Base-by-base conservation (phyloP, 2,888 invertebrate genomes). In the Gandaritis pyraliata region DNA sequence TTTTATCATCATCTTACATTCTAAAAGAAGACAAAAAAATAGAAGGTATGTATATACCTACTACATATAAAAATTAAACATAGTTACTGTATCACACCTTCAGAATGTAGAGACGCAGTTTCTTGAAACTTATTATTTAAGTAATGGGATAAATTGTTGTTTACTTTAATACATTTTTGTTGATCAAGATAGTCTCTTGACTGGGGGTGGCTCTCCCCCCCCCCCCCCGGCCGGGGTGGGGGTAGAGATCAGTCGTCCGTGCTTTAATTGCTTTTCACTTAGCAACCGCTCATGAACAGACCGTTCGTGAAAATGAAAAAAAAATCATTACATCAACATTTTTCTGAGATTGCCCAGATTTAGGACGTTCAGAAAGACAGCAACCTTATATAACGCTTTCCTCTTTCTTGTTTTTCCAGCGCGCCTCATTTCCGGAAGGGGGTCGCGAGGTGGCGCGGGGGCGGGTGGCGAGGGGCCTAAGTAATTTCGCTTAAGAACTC, bases 401-500 rank as follows among this genome's bases (percentile, higher is more conserved):
- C 88, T 90, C 82, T 85, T 85, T 85, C 90, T 90, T 92, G 92
- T 92, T 91, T 89, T 92, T 89, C 88, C 86, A 89, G 85, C 86
- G 90, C 86, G 88, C 88, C 91, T 90, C 90, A 88, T 90, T 90
- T 91, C 90, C 90, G 90, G 90, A 81, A 82, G 88, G 87, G 86
- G 86, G 85, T 76, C 80, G 85, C 80, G 82, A 69, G 82, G 81
- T 73, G 82, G 83, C 79, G 83, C 51, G 58, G 50, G 50, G 46
- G 52, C 85, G 90, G 87, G 90, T 83, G 86, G 87, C 82, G 80
- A 87, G 91, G 90, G 93, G 93, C 91, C 94, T 94, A 94, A 94
- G 94, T 94, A 94, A 94, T 94, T 94, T 93, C 93, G 93, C 93
- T 93, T 93, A 93, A 94, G 93, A 93, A 94, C 94, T 93, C 94